Percentiles rank a stretch among this genome's conserved stretches.
phyloP scores from a whole-genome alignment of 2,888 invertebrate genomes.

The Ecliptopera silaceata region DNA sequence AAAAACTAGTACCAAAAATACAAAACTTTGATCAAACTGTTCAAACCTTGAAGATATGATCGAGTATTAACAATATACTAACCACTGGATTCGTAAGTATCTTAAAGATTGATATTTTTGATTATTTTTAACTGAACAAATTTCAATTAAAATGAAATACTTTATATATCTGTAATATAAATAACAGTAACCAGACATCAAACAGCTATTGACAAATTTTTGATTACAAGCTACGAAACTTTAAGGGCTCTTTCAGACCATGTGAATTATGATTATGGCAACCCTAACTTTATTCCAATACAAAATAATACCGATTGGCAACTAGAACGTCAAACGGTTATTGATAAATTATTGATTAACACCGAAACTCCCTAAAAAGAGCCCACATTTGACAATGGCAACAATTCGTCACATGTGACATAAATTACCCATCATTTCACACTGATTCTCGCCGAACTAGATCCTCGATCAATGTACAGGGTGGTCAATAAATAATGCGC shows the following conservation, averaged over 20 bases:
- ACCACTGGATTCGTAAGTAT: too few species aligned
- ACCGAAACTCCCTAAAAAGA: slow-evolving; percentile 30
- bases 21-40: too few species aligned
- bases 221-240: not conserved
- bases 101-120: too few species aligned
- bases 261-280: not conserved
- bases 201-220: too few species aligned
- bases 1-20: too few species aligned
- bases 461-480: slow-evolving; percentile 34
- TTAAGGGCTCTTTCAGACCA: not conserved
- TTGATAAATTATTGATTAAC: slow-evolving; percentile 37
- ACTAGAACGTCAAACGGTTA: slow-evolving; percentile 20
- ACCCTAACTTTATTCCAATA: not conserved
- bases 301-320: slow-evolving; percentile 20
- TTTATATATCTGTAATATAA: too few species aligned
- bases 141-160: too few species aligned
- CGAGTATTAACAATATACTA: too few species aligned
- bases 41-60: too few species aligned
- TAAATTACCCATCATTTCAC: slow-evolving; percentile 56
- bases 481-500: not conserved
- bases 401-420: slow-evolving; percentile 55
- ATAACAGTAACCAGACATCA: too few species aligned
- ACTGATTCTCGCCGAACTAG: slow-evolving; percentile 41
- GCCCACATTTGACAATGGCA: slow-evolving; percentile 43
- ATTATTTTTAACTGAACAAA: too few species aligned